Base-by-base conservation (phyloP, 2,797 vertebrate genomes). In the Cyclura pinguis region DNA sequence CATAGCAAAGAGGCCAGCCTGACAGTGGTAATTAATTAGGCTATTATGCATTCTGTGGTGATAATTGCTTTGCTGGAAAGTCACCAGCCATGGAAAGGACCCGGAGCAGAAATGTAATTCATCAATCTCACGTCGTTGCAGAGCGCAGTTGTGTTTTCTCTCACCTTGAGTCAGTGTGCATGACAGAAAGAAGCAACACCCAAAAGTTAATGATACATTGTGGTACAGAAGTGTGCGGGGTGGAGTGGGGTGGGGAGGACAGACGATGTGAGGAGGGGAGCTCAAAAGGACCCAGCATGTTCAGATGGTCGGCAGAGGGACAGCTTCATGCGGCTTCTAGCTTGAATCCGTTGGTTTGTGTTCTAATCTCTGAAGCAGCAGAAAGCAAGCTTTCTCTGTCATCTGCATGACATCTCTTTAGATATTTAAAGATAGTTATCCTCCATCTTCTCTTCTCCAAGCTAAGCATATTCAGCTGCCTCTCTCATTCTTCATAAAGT, bases 11-110 rank as follows among this genome's bases (percentile, higher is more conserved):
- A 99, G 98, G 98, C 98, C 96, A 97, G 95, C 94, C 97, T 99
- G 99, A 99, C 99, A 98, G 98, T 98, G 98, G 98, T 99, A 99
- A 99, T 99, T 99, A 99, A 99, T 99, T 99, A 99, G 98, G 98
- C 98, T 98, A 99, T 99, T 99, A 99, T 98, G 98, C 98, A 98
- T 99, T 99, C 98, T 97, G 95, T 98, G 98, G 98, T 98, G 98
- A 99, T 99, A 99, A 99, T 99, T 99, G 98, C 98, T 98, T 98
- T 98, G 98, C 98, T 98, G 98, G 98, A 98, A 98, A 99, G 98
- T 99, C 99, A 99, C 98, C 98, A 98, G 98, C 98, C 98, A 98
- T 98, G 97, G 95, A 97, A 97, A 95, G 93, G 97, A 97, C 97
- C 96, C 96, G 86, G 97, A 96, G 94, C 94, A 93, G 94, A 96